Base-by-base conservation (phyloP, 2,888 invertebrate genomes). In the Ichneumoninae sp. region DNA sequence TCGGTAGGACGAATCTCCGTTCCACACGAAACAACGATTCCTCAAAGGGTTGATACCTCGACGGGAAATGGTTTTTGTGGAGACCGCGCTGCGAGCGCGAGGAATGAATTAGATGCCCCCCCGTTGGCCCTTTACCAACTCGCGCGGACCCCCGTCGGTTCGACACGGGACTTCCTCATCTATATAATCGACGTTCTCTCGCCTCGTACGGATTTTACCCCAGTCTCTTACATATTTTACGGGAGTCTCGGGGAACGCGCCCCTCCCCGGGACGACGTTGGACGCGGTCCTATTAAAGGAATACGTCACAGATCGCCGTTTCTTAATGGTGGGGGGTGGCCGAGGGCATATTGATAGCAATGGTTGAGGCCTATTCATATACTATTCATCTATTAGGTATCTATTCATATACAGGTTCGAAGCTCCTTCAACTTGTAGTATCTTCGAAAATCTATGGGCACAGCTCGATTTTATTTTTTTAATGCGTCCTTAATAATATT, bases 81-180 rank as follows among this genome's bases (percentile, higher is more conserved):
- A 33, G n/a, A 22, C 50, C 66, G 68, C 22, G 65, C 40, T 52
- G 65, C 65, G 75, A 66, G 75, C 44, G 65, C 65, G 75, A 66
- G 75, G 71, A 83, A 80, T 74, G 83, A 83, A 83, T 83, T 80
- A 83, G 76, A 76, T 52, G 77, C 74, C 83, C 79, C 79, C 73
- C 79, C 77, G 77, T 81, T 81, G 83, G 73, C 33, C 73, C 68
- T 81, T 80, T 81, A 52, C 57, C 80, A 73, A 80, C 80, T 74
- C 19, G 73, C 70, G 68, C 71, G 71, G 66, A 60, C 1, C 75
- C 78, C 79, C 69, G 75, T 75, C 16, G 81, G 22, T 47, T 60
- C 65, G 52, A 60, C 50, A 22, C 54, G 65, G 30, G 40, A 76
- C 75, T 80, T 73, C 68, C 74, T 74, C 36, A 70, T 78, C 47